Evolutionary conservation across 2,888 invertebrate species (phyloP).

Genomic region (Kryphioiulus occultus): DNA sequence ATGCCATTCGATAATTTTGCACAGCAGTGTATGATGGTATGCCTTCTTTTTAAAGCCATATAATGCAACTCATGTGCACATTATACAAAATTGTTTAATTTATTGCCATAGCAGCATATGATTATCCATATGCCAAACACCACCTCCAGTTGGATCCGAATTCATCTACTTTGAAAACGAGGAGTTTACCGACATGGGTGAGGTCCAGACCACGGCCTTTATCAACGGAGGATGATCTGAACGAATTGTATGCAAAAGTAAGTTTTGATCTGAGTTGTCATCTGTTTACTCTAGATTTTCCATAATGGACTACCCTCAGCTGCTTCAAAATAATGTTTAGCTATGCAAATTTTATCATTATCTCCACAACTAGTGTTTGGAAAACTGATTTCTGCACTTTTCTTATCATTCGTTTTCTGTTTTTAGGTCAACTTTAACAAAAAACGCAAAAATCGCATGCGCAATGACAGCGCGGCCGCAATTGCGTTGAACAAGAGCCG

Average conservation of each 20-base stretch:
- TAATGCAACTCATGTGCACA: no score
- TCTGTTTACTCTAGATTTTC: not conserved
- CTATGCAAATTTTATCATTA: no score
- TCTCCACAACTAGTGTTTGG: no score
- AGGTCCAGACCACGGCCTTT: slow-evolving; percentile 68
- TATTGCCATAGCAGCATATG: slow-evolving; percentile 44
- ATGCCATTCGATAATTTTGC: no score
- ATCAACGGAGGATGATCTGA: slow-evolving; percentile 57
- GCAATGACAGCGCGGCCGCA: slow-evolving; percentile 80
- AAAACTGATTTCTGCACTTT: not conserved
- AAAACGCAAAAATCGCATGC: slow-evolving; percentile 81
- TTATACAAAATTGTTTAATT: no score
- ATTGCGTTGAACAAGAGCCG: slow-evolving; percentile 80
- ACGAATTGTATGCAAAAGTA: slow-evolving; percentile 58
- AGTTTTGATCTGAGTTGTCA: not conserved
- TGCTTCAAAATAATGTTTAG: no score
- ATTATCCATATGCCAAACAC: slow-evolving; percentile 35
- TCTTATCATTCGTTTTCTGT: slow-evolving; percentile 48
- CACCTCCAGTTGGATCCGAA: slow-evolving; percentile 39
- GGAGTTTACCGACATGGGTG: slow-evolving; percentile 77
- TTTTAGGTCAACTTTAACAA: slow-evolving; percentile 72
- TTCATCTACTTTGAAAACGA: slow-evolving; percentile 66
- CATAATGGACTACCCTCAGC: no score
- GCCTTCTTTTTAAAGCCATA: no score
- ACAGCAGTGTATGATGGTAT: no score